Conservation (phyloP, 2,113 vertebrate genomes). For the Trachemys scripta region DNA sequence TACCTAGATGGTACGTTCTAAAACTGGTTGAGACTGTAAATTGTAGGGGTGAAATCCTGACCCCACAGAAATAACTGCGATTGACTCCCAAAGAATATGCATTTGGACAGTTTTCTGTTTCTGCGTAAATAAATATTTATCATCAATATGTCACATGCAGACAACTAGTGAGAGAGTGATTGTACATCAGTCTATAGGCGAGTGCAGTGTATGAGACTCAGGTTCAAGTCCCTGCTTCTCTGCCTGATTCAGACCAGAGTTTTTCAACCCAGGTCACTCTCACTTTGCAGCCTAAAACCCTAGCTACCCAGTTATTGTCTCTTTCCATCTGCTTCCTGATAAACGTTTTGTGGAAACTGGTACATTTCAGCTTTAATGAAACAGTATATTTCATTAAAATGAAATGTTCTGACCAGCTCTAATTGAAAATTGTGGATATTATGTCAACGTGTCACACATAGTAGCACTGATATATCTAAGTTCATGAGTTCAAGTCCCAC, state of each 20-base stretch:
- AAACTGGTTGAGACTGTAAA: too few relatives aligned
- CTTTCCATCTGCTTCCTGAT: not conserved
- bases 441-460: not conserved
- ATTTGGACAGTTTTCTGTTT: slow-evolving; percentile 15
- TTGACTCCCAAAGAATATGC: not conserved
- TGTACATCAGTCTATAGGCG: not conserved
- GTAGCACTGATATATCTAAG: not conserved
- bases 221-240: not conserved
- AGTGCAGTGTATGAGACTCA: not conserved
- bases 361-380: not conserved
- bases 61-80: too few relatives aligned
- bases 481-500: not conserved
- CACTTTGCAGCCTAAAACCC: not conserved
- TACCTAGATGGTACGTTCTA: too few relatives aligned
- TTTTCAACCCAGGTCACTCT: too few relatives aligned
- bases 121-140: not conserved
- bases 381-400: not conserved
- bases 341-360: not conserved
- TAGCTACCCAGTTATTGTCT: not conserved
- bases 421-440: not conserved
- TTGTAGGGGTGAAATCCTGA: too few relatives aligned
- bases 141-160: not conserved
- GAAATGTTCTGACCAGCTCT: not conserved
- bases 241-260: too few relatives aligned
- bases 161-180: not conserved